phyloP scores from a whole-genome alignment of 2,888 invertebrate genomes.

The Epinotia brunnichana region DNA sequence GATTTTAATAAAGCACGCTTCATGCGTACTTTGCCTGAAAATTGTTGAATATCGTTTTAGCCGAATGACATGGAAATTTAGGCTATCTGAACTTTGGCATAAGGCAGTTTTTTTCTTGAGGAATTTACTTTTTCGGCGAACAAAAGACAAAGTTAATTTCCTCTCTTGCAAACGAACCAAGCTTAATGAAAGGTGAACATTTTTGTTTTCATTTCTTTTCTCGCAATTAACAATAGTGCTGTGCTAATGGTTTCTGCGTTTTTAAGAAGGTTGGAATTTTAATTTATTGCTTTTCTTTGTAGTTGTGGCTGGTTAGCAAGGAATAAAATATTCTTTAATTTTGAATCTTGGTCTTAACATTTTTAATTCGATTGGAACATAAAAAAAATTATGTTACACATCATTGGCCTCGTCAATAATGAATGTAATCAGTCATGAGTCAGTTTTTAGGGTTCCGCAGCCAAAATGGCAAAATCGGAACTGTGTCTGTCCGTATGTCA shows the following conservation, averaged over 20 bases:
- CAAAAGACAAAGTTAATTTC: conserved; percentile 44
- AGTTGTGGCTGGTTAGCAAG: neutral
- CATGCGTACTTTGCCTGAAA: conserved; percentile 27
- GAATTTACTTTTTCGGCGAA: neutral
- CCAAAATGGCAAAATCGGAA: too few relatives aligned
- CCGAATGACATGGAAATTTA: neutral
- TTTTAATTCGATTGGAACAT: neutral
- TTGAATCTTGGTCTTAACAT: neutral
- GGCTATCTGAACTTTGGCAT: conserved; percentile 9
- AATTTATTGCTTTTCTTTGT: conserved; percentile 12
- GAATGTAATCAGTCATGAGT: neutral
- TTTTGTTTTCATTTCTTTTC: conserved; percentile 37
- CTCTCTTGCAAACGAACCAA: conserved; percentile 32
- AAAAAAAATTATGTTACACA: neutral
- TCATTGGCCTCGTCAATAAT: neutral
- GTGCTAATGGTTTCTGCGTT: conserved; percentile 20
- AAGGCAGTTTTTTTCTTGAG: conserved; percentile 8
- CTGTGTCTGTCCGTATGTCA: too few relatives aligned
- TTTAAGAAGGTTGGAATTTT: conserved; percentile 1
- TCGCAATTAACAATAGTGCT: conserved; percentile 36
- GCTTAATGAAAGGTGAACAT: conserved; percentile 42
- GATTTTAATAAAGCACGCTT: conserved; percentile 37
- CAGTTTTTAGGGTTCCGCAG: too few relatives aligned
- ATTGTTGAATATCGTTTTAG: conserved; percentile 27
- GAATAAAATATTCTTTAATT: neutral